Evolutionary conservation across 1,140 invertebrate species (phyloP), one percentile per base, ranked within the genome.

Genomic region (Pseudomyrmex flavicornis): DNA sequence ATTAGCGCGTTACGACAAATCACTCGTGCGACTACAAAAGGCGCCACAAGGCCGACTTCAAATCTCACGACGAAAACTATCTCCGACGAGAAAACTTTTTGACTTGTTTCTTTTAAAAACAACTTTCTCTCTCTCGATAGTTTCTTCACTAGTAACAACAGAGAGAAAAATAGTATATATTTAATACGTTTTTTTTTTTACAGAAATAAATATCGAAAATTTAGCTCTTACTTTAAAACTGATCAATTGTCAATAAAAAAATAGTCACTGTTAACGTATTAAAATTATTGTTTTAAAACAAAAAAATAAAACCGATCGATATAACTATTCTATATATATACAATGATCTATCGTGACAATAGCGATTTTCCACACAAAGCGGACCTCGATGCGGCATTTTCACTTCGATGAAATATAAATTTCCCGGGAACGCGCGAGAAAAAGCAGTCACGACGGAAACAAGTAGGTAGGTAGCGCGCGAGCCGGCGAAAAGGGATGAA

Each of bases 321-420:
- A 35, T 35, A 35, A 35, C 35, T 35, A 7, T 35, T 35, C 5
- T 5, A 7, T 35, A 35, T 35, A 35, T n/a, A 10, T 10, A 13
- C 15, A 7, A 20, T 13, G 50, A 17, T 35, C n/a, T 15, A 7
- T 1, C 35, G 15, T 15, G 52, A 35, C 48, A n/a, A 48, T 13
- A 59, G 10, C 13, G 35, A 10, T 26, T 70, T 35, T 48, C 10
- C 12, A 20, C 17, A 68, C 35, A 68, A 68, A 68, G 52, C 80
- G 10, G 4, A 12, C 2, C 12, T 52, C 26, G 68, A 73, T 35
- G 75, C 74, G 58, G 46, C 52, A 50, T 20, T 83, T 65, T 73
- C 86, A 63, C 88, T 90, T 75, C 83, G 58, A 88, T 87, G 61
- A 88, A 90, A 90, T 89, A 89, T 90, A 90, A 90, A 90, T 90